phyloP scores from a whole-genome alignment of 1,140 invertebrate species.

The Gyrodactylus bullatarudis region DNA sequence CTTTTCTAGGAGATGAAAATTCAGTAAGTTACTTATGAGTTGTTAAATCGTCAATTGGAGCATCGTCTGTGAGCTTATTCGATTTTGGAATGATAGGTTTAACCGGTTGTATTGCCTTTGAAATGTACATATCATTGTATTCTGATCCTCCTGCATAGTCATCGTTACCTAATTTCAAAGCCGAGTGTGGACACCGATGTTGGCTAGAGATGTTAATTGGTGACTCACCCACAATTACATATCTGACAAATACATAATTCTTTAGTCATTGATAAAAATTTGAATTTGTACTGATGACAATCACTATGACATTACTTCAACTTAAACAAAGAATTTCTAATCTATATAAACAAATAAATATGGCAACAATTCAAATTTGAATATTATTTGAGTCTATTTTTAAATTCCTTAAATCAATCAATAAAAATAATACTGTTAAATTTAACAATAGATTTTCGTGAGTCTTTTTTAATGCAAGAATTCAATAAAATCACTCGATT shows the following conservation, averaged over 20 bases:
- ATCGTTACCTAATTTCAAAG: neutral
- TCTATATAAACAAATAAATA: no score
- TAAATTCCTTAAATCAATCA: no score
- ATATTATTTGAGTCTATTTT: no score
- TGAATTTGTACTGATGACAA: neutral
- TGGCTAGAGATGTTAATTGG: neutral
- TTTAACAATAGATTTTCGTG: no score
- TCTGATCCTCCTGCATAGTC: neutral
- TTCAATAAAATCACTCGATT: no score
- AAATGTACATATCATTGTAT: neutral
- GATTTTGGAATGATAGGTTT: neutral
- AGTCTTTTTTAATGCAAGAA: no score
- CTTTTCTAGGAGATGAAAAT: no score
- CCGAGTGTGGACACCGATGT: neutral
- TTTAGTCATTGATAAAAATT: no score
- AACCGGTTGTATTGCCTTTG: neutral
- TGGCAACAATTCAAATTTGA: no score
- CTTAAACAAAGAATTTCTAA: no score
- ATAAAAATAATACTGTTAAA: no score
- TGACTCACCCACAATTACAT: neutral
- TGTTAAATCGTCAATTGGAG: neutral
- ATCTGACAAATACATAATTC: neutral
- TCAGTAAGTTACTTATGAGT: neutral
- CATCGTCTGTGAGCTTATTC: neutral
- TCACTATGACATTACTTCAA: no score